A percentile compares a stretch with the other conserved stretches of the same genome.
Conservation (phyloP, 1,140 invertebrate genomes). For the Solen grandis region DNA sequence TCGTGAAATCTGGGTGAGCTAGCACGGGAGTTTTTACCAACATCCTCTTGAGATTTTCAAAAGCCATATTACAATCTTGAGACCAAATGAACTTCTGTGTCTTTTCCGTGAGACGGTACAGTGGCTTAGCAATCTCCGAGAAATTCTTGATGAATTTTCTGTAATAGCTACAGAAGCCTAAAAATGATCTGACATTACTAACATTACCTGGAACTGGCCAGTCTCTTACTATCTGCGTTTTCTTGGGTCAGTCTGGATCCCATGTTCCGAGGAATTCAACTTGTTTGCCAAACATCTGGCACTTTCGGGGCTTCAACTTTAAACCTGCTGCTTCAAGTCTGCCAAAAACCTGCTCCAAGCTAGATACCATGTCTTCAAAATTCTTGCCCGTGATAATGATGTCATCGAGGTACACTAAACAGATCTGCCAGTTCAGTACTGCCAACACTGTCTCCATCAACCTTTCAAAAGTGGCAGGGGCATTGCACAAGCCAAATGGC, state of each 20-base stretch:
- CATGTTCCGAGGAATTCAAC: slow-evolving; percentile 63
- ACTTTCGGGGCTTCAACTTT: slow-evolving; percentile 54
- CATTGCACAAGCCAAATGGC: no score
- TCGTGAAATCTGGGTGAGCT: slow-evolving; percentile 68
- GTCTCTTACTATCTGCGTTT: slow-evolving; percentile 65
- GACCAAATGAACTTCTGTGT: slow-evolving; percentile 6
- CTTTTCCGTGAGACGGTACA: slow-evolving; percentile 25
- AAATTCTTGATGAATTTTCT: no score
- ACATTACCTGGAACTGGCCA: no score
- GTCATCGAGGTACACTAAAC: no score
- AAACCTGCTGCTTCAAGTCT: slow-evolving; percentile 3
- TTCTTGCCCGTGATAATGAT: not conserved
- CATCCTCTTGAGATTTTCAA: slow-evolving; percentile 36
- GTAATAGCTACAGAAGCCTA: no score
- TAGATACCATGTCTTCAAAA: slow-evolving; percentile 14
- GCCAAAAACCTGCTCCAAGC: slow-evolving; percentile 15
- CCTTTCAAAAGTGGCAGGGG: no score
- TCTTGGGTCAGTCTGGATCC: slow-evolving; percentile 58
- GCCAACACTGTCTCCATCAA: no score
- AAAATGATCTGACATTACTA: slow-evolving; percentile 66
- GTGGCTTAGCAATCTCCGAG: slow-evolving; percentile 1
- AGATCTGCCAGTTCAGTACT: no score
- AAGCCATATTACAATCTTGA: slow-evolving; percentile 7
- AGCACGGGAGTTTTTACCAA: slow-evolving; percentile 28
- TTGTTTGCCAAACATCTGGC: slow-evolving; percentile 72